Conservation (phyloP, 2,113 vertebrate species). For the Silurus asotus region DNA sequence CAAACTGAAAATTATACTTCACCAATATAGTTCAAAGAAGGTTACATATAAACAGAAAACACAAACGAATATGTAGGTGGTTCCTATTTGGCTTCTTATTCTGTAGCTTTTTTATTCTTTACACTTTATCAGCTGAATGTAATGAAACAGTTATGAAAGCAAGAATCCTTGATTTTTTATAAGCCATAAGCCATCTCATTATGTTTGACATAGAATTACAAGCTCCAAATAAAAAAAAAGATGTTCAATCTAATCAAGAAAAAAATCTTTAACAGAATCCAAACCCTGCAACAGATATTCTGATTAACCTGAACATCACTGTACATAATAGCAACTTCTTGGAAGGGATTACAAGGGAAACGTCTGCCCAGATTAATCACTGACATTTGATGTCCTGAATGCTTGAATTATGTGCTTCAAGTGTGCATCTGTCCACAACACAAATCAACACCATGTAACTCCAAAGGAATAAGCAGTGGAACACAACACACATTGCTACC, state of each 20-base stretch:
- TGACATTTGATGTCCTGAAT: constrained; percentile 39
- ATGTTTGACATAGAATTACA: constrained; percentile 52
- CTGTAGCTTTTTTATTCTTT: neutral
- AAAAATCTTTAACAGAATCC: constrained; percentile 67
- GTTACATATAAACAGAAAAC: neutral
- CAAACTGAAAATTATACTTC: neutral
- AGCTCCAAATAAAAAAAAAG: constrained; percentile 60
- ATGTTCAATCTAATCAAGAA: constrained; percentile 64
- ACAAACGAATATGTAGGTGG: neutral
- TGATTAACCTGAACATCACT: constrained; percentile 56
- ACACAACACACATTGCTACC: constrained; percentile 70
- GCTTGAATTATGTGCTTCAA: constrained; percentile 59
- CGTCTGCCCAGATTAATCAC: constrained; percentile 45
- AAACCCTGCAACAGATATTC: constrained; percentile 15
- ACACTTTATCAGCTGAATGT: neutral
- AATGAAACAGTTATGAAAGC: constrained; percentile 18
- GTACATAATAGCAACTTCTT: constrained; percentile 63
- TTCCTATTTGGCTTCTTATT: neutral
- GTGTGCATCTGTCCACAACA: constrained; percentile 69
- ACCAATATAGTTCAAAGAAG: neutral
- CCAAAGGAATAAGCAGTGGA: constrained; percentile 54
- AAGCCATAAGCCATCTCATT: neutral
- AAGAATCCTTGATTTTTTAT: neutral
- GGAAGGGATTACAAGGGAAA: constrained; percentile 67
- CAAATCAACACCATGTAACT: constrained; percentile 75